Evolutionary conservation across 2,113 vertebrate genomes (phyloP).

Genomic region (Okapia johnstoni): DNA sequence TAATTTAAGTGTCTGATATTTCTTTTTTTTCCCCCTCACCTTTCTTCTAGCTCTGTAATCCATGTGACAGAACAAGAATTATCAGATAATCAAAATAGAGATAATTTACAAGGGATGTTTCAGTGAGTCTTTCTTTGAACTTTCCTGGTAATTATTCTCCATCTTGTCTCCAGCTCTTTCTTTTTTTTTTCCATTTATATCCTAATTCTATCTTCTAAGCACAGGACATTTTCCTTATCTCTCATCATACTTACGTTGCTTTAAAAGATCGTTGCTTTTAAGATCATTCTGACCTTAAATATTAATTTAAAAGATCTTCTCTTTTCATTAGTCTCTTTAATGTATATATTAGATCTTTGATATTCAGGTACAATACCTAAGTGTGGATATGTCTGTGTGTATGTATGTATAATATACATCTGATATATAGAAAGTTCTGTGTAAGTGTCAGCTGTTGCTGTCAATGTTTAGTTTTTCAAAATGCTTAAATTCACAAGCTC

Average conservation of each 20-base stretch:
- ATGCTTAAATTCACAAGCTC: neutral
- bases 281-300: neutral
- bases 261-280: neutral
- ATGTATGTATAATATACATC: neutral
- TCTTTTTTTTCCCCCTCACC: neutral
- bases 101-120: slow-evolving; percentile 45
- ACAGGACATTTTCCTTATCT: neutral
- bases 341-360: slow-evolving; percentile 44
- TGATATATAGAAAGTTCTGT: neutral
- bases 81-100: slow-evolving; percentile 30
- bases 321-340: slow-evolving; percentile 4
- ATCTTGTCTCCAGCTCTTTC: neutral
- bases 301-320: neutral
- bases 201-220: neutral
- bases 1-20: slow-evolving; percentile 69
- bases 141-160: slow-evolving; percentile 42
- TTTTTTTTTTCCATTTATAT: neutral
- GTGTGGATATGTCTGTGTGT: neutral
- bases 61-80: slow-evolving; percentile 44
- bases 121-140: slow-evolving; percentile 7
- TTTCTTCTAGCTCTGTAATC: slow-evolving; percentile 50
- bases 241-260: neutral
- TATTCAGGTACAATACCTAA: slow-evolving; percentile 11
- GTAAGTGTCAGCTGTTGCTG: neutral
- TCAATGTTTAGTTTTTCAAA: neutral